Evolutionary conservation across 2,888 invertebrate genomes (phyloP).

Genomic region (Melangyna quadrimaculata): DNA sequence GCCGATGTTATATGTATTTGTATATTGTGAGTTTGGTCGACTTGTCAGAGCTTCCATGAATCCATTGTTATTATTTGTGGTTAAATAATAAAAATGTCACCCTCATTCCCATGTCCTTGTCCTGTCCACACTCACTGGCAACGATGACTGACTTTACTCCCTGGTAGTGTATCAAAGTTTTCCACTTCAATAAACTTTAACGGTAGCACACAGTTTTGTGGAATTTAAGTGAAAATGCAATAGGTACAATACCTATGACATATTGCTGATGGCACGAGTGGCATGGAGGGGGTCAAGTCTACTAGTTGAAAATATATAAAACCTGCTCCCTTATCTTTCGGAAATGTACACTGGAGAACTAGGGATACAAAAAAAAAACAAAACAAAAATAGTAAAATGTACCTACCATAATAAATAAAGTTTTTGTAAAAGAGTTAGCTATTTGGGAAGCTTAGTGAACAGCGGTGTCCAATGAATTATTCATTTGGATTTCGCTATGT

Average conservation of each 20-base stretch:
- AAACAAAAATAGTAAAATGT: background rate
- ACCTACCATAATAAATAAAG: constrained; percentile 51
- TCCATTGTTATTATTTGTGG: constrained; percentile 47
- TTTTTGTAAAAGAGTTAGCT: constrained; percentile 59
- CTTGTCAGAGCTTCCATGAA: constrained; percentile 40
- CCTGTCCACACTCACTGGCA: background rate
- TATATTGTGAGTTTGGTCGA: background rate
- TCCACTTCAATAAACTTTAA: constrained; percentile 46
- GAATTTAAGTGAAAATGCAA: constrained; percentile 54
- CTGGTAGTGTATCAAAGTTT: constrained; percentile 45
- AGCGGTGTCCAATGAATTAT: constrained; percentile 58
- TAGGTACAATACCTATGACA: constrained; percentile 60
- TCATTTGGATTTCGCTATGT: constrained; percentile 29
- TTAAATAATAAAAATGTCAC: constrained; percentile 43
- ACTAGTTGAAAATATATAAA: background rate
- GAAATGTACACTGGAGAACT: background rate
- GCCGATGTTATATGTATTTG: background rate
- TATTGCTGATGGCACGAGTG: background rate
- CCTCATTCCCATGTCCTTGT: background rate
- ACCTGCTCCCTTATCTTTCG: constrained; percentile 16
- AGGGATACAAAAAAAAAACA: background rate
- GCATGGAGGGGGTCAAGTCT: background rate
- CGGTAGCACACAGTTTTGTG: constrained; percentile 41
- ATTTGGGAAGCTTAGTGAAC: constrained; percentile 57
- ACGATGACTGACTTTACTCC: background rate